phyloP scores from a whole-genome alignment of 2,113 vertebrate species.

The Anser cygnoides region DNA sequence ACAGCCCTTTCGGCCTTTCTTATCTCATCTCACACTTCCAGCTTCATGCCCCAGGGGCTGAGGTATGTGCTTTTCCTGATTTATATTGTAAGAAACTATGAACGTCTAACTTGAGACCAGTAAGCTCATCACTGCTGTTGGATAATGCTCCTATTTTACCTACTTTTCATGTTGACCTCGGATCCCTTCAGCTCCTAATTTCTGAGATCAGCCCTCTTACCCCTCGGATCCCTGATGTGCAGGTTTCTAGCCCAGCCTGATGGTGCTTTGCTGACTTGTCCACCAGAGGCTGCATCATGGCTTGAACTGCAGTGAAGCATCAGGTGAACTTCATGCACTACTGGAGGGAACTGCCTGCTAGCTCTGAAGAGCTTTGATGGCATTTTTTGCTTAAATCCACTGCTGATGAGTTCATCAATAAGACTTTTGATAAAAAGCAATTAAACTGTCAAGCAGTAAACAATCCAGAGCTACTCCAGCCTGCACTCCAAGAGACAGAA shows the following conservation, averaged over 20 bases:
- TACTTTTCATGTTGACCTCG: background rate
- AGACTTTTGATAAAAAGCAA: conserved; percentile 14
- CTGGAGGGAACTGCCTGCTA: background rate
- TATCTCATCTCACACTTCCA: conserved; percentile 17
- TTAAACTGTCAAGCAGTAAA: conserved; percentile 20
- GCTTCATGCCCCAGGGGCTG: background rate
- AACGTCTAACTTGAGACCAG: background rate
- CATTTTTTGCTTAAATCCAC: background rate
- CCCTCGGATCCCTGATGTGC: background rate
- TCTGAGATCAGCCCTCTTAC: background rate
- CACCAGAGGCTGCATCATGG: background rate
- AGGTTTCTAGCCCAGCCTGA: background rate
- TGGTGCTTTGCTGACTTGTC: background rate
- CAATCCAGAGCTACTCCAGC: background rate
- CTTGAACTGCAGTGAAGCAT: background rate
- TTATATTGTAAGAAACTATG: background rate
- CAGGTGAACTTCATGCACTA: background rate
- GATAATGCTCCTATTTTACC: background rate
- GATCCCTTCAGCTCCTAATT: background rate
- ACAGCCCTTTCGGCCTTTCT: background rate
- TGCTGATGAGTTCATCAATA: background rate
- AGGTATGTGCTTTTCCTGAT: background rate
- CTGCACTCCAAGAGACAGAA: background rate
- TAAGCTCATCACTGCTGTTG: background rate
- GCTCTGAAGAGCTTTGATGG: background rate